Percentiles rank a stretch among this genome's conserved stretches.
Conservation (phyloP, 2,113 vertebrate species). For the Pachyramphus minor region DNA sequence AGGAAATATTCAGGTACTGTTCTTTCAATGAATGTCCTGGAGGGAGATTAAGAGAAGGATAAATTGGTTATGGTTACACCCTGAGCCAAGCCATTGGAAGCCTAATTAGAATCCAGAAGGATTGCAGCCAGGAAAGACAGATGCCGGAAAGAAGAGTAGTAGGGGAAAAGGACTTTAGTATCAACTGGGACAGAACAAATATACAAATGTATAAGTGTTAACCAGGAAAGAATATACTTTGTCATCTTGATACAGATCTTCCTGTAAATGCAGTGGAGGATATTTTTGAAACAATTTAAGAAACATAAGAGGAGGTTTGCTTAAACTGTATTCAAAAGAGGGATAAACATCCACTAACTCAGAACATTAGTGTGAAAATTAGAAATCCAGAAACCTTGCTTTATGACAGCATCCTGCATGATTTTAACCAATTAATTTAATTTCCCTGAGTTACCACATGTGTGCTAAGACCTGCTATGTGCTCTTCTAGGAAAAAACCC, state of each 20-base stretch:
- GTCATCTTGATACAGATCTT: background rate
- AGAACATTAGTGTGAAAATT: background rate
- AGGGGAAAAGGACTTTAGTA: slow-evolving; percentile 15
- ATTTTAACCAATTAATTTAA: background rate
- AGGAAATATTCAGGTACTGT: slow-evolving; percentile 54
- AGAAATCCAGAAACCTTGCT: background rate
- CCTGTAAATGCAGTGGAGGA: background rate
- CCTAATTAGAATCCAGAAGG: slow-evolving; percentile 49
- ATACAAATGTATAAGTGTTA: slow-evolving; percentile 20
- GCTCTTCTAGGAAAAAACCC: background rate
- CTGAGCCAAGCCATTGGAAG: slow-evolving; percentile 51
- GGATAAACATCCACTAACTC: background rate
- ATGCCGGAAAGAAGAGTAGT: background rate
- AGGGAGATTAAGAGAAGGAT: slow-evolving; percentile 50
- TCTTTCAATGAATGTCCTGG: background rate
- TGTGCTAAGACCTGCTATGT: background rate
- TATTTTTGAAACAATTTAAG: background rate
- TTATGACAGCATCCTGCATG: background rate
- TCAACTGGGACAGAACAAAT: slow-evolving; percentile 41
- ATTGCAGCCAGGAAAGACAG: slow-evolving; percentile 53
- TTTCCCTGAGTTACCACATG: background rate
- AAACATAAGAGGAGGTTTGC: background rate
- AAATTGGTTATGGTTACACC: slow-evolving; percentile 50
- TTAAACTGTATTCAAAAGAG: background rate
- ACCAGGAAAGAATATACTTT: background rate